These are phyloP conservation scores for Onychostoma macrolepis DNA, from an alignment of 2,113 vertebrate genomes.

Conservation along the genomic window DNA sequence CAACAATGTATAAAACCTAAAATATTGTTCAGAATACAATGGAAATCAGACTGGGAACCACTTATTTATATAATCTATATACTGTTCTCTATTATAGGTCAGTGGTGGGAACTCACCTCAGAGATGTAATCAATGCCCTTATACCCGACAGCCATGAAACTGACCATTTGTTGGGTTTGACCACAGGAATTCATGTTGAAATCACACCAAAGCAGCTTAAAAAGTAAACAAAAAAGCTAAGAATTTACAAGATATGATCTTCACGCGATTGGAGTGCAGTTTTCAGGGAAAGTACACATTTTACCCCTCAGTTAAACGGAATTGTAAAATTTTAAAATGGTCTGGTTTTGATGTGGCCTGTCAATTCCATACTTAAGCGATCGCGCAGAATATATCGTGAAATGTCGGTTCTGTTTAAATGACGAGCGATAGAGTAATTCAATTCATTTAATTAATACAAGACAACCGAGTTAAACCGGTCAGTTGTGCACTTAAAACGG, in stretches of 20 bases:
- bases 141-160: conserved; percentile 66
- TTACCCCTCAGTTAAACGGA: neutral
- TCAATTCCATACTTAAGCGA: neutral
- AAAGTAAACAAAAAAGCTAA: no score
- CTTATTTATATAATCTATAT: no score
- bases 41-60: no score
- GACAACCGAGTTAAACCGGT: neutral
- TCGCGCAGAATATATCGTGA: neutral
- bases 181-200: conserved; percentile 20
- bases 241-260: neutral
- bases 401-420: neutral
- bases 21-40: no score
- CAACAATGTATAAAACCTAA: no score
- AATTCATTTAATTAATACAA: neutral
- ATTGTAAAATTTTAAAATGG: neutral
- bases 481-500: neutral
- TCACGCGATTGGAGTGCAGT: neutral
- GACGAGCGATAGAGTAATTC: neutral
- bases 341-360: neutral
- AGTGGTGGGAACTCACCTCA: conserved; percentile 67
- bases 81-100: neutral
- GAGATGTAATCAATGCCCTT: conserved; percentile 73
- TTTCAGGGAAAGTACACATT: neutral
- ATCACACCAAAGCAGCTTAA: neutral
- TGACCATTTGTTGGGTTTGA: conserved; percentile 37